phyloP scores from a whole-genome alignment of 2,113 vertebrate species.

The Channa maculata region DNA sequence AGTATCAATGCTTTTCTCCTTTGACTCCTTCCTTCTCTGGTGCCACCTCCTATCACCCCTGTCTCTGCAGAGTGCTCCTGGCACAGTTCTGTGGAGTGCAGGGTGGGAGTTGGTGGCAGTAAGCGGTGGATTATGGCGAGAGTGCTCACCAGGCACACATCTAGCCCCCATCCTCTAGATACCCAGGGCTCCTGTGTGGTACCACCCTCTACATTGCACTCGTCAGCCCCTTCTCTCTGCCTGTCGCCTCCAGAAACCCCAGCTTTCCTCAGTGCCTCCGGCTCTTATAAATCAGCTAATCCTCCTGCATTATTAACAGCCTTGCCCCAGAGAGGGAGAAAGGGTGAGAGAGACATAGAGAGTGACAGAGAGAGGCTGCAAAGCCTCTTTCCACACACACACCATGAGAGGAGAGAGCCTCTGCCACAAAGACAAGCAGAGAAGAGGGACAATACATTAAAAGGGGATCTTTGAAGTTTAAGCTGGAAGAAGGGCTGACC shows the following conservation, averaged over 20 bases:
- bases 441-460: constrained; percentile 47
- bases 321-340: constrained; percentile 57
- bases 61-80: constrained; percentile 49
- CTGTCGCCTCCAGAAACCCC: constrained; percentile 66
- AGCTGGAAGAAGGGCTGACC: constrained; percentile 5
- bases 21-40: constrained; percentile 11
- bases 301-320: constrained; percentile 81
- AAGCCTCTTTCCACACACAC: constrained; percentile 59
- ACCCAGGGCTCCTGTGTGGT: constrained; percentile 56
- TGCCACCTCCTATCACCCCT: constrained; percentile 58
- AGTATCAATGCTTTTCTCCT: constrained; percentile 10
- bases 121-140: constrained; percentile 44
- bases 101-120: constrained; percentile 19
- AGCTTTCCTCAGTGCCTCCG: constrained; percentile 63
- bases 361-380: constrained; percentile 54
- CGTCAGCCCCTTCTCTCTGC: constrained; percentile 41
- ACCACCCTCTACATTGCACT: constrained; percentile 49
- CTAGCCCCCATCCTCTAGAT: constrained; percentile 63
- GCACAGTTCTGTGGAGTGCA: constrained; percentile 39
- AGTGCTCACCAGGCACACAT: constrained; percentile 58
- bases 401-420: constrained; percentile 39
- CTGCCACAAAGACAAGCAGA: constrained; percentile 48
- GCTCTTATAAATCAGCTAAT: constrained; percentile 80
- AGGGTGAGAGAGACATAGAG: constrained; percentile 54
- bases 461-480: constrained; percentile 57